A percentile compares a stretch with the other conserved stretches of the same genome.
Evolutionary conservation across 2,888 invertebrate genomes (phyloP).

Genomic region (Hofmannophila pseudospretella): DNA sequence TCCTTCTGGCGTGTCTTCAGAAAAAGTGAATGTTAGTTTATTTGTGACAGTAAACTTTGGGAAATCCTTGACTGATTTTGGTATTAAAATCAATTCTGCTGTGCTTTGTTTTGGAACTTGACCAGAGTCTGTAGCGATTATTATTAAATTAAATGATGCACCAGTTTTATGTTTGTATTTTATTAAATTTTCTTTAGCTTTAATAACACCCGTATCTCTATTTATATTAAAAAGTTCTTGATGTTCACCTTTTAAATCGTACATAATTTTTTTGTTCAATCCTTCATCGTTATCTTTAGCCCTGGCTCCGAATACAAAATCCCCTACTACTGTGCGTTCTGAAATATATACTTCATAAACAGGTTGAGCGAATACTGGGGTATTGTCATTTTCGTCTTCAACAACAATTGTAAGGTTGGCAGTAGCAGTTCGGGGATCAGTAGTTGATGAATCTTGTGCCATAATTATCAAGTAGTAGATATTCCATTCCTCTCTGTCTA

Average conservation of each 20-base stretch:
- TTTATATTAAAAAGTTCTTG: conserved; percentile 88
- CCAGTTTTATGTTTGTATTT: conserved; percentile 70
- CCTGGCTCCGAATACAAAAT: conserved; percentile 94
- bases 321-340: conserved; percentile 86
- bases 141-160: conserved; percentile 82
- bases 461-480: conserved; percentile 89
- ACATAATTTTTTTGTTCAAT: conserved; percentile 87
- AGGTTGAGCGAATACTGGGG: conserved; percentile 85
- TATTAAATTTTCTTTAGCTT: conserved; percentile 83
- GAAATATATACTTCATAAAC: conserved; percentile 89
- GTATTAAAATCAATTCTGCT: conserved; percentile 85
- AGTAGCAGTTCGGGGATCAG: conserved; percentile 88
- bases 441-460: conserved; percentile 93
- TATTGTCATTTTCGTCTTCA: conserved; percentile 91
- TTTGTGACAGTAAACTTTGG: conserved; percentile 86
- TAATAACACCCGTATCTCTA: conserved; percentile 90
- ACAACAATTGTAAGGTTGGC: conserved; percentile 89
- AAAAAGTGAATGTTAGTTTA: conserved; percentile 85
- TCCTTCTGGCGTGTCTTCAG: conserved; percentile 88
- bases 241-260: conserved; percentile 87
- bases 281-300: conserved; percentile 91
- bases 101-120: conserved; percentile 81
- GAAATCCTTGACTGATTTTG: conserved; percentile 87
- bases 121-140: conserved; percentile 91
- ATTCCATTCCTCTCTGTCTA: conserved; percentile 89